A percentile compares a stretch with the other conserved stretches of the same genome.
Evolutionary conservation across 1,140 invertebrate genomes (phyloP).

Genomic region (Drosophila mauritiana): DNA sequence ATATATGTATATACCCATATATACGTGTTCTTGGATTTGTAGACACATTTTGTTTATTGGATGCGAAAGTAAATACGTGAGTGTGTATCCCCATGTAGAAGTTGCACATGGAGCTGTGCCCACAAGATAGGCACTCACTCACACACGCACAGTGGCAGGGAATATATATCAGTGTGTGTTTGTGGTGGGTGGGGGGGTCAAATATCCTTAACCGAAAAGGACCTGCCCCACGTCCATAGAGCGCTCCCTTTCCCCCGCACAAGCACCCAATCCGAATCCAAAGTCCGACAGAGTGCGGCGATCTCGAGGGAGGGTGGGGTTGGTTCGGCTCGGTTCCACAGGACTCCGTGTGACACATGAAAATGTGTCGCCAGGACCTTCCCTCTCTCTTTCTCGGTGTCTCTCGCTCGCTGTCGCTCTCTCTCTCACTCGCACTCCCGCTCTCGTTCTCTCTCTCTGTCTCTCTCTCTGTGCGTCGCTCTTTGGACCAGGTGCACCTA

Average conservation of each 20-base stretch:
- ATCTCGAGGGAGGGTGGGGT: slow-evolving; percentile 5
- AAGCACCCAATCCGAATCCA: slow-evolving; percentile 22
- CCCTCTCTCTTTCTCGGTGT: slow-evolving; percentile 1
- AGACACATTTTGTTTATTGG: slow-evolving; percentile 45
- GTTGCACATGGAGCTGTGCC: slow-evolving; percentile 17
- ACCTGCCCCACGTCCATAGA: slow-evolving; percentile 41
- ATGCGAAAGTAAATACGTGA: slow-evolving; percentile 39
- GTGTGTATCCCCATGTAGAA: slow-evolving; percentile 13
- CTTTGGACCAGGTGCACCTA: slow-evolving; percentile 36
- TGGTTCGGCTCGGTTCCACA: not conserved
- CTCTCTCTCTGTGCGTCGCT: not conserved
- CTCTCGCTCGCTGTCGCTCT: not conserved
- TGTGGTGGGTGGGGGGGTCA: slow-evolving; percentile 10
- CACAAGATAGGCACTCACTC: not conserved
- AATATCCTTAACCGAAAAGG: slow-evolving; percentile 21
- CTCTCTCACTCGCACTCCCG: not conserved
- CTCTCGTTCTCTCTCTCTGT: not conserved
- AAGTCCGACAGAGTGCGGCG: slow-evolving; percentile 56
- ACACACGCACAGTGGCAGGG: not conserved
- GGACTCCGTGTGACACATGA: slow-evolving; percentile 58
- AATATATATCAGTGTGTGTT: slow-evolving; percentile 1
- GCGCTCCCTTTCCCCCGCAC: slow-evolving; percentile 63
- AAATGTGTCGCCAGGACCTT: slow-evolving; percentile 62
- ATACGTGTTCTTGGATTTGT: slow-evolving; percentile 25
- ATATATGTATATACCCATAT: not conserved